Percentiles rank a stretch among this genome's conserved stretches.
Evolutionary conservation across 2,797 vertebrate genomes (phyloP).

Genomic region (Halcyon chelicuti): DNA sequence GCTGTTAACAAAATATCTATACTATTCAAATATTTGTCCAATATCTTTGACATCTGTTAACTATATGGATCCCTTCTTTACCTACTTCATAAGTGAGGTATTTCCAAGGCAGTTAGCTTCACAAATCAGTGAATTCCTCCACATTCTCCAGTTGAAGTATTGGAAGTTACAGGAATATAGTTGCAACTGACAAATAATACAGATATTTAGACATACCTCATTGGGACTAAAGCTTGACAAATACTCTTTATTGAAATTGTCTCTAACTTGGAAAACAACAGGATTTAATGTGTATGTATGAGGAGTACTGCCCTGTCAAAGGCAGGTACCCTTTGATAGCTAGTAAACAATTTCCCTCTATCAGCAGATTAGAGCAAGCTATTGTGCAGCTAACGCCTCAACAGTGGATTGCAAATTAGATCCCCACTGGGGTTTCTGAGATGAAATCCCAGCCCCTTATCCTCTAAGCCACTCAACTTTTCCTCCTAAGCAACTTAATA

Average conservation of each 20-base stretch:
- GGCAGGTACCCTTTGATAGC: slow-evolving; percentile 13
- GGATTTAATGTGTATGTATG: background rate
- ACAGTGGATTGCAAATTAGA: slow-evolving; percentile 41
- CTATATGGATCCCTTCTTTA: background rate
- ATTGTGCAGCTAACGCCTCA: background rate
- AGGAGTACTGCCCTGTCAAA: background rate
- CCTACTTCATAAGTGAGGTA: background rate
- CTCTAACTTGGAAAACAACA: background rate
- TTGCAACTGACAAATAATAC: background rate
- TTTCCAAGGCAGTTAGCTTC: background rate
- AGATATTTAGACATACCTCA: background rate
- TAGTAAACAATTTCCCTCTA: slow-evolving; percentile 16
- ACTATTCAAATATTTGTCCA: background rate
- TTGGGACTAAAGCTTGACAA: background rate
- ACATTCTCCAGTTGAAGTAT: background rate
- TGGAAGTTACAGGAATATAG: background rate
- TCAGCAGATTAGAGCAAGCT: background rate
- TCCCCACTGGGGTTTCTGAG: slow-evolving; percentile 10
- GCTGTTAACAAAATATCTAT: background rate
- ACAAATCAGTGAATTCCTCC: background rate
- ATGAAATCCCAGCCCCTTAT: slow-evolving; percentile 32
- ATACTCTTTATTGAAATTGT: background rate
- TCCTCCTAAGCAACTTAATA: slow-evolving; percentile 36
- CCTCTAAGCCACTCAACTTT: slow-evolving; percentile 15
- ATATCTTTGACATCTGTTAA: background rate